Conservation (phyloP, 2,113 vertebrate species). For the Microcebus lehilahytsara region DNA sequence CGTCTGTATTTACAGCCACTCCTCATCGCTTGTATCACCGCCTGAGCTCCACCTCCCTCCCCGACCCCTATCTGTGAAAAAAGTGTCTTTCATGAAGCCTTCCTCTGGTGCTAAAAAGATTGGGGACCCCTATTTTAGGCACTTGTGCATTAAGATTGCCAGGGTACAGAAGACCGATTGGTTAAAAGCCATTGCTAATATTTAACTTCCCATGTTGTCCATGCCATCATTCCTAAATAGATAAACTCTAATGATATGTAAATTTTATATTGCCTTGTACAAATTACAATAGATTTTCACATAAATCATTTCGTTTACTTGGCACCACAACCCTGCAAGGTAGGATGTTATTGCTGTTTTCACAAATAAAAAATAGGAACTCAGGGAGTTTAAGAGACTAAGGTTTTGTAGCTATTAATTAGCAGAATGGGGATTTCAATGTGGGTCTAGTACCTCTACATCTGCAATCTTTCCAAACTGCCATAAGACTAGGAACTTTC, state of each 20-base stretch:
- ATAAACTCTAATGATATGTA: not conserved
- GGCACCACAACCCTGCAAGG: not conserved
- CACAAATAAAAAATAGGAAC: not conserved
- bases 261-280: not conserved
- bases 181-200: not conserved
- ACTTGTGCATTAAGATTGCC: not conserved
- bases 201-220: not conserved
- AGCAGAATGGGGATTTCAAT: not conserved
- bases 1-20: too few species aligned
- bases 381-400: not conserved
- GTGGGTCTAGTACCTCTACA: not conserved
- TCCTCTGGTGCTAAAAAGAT: too few species aligned
- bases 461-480: not conserved
- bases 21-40: too few species aligned
- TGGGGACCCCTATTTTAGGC: not conserved
- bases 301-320: not conserved
- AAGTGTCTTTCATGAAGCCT: too few species aligned
- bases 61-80: too few species aligned
- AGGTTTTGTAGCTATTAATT: not conserved
- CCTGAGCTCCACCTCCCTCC: too few species aligned
- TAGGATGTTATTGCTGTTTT: not conserved
- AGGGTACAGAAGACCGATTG: not conserved
- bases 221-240: not conserved
- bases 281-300: not conserved
- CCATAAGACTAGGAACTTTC: not conserved